Conservation (phyloP, 1,140 invertebrate species). For the Macrobrachium rosenbergii region DNA sequence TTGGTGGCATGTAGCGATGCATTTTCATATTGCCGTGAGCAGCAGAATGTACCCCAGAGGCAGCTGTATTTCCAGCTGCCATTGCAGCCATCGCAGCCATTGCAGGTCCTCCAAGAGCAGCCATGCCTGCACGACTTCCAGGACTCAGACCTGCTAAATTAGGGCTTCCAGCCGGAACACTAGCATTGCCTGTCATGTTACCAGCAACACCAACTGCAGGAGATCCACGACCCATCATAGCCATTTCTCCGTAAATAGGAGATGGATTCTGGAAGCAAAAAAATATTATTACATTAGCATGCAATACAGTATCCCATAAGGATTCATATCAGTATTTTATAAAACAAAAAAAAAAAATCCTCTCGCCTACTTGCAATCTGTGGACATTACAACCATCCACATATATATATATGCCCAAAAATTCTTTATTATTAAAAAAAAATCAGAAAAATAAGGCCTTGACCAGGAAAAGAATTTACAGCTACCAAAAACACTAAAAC, state of each 20-base stretch:
- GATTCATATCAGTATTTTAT: background rate
- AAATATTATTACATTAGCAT: background rate
- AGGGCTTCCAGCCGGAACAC: slow-evolving; percentile 35
- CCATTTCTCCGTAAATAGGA: slow-evolving; percentile 56
- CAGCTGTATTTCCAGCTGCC: slow-evolving; percentile 54
- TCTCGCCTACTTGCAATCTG: no score
- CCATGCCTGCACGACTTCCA: slow-evolving; percentile 51
- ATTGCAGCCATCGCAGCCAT: slow-evolving; percentile 66
- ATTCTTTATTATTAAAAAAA: no score
- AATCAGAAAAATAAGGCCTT: no score
- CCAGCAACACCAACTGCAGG: slow-evolving; percentile 29
- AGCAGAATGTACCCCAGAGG: slow-evolving; percentile 23
- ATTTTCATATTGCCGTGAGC: slow-evolving; percentile 55
- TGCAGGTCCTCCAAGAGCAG: slow-evolving; percentile 56
- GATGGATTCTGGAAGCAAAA: slow-evolving; percentile 46
- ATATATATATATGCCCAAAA: no score
- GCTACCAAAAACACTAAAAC: no score
- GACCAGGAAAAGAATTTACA: no score
- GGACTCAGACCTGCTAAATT: slow-evolving; percentile 56
- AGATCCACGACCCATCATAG: slow-evolving; percentile 44
- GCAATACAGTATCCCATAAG: background rate
- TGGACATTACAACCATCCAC: no score
- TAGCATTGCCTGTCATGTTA: slow-evolving; percentile 10
- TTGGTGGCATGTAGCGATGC: slow-evolving; percentile 59
- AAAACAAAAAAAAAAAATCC: no score